phyloP scores from a whole-genome alignment of 2,113 vertebrate genomes.

The Myotis brandtii region DNA sequence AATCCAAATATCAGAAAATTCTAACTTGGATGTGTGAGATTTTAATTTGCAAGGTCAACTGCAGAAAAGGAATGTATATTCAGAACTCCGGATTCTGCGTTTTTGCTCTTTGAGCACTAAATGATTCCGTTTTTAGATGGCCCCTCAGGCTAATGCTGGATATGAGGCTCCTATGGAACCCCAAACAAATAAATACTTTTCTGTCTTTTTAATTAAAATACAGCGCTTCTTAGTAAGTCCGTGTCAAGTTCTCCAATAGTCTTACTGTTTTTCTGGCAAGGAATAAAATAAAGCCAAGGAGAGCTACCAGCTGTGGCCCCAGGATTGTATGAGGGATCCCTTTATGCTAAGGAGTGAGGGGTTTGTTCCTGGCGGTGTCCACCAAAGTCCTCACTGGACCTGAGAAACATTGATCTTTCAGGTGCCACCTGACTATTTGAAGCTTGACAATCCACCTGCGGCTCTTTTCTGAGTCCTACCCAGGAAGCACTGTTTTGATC shows the following conservation, averaged over 20 bases:
- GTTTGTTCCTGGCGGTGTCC: background rate
- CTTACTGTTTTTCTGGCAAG: background rate
- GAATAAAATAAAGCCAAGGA: background rate
- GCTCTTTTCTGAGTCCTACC: slow-evolving; percentile 18
- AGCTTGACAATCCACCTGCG: background rate
- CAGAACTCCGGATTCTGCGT: background rate
- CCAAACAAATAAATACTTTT: background rate
- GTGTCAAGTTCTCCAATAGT: background rate
- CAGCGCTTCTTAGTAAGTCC: background rate
- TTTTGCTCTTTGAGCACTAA: background rate
- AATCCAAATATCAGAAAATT: slow-evolving; percentile 15
- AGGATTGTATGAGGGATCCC: background rate
- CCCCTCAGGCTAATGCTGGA: background rate
- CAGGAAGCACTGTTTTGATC: slow-evolving; percentile 53
- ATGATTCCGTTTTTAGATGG: background rate
- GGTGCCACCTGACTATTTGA: background rate
- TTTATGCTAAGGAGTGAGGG: background rate
- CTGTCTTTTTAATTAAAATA: slow-evolving; percentile 2
- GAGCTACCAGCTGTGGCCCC: rapidly evolving
- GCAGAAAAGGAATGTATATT: background rate
- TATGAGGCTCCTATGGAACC: background rate
- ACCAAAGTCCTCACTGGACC: background rate
- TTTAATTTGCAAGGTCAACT: slow-evolving; percentile 60
- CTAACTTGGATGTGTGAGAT: slow-evolving; percentile 16
- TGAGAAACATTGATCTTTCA: background rate